These are phyloP conservation scores for Geotrypetes seraphini DNA, from an alignment of 2,797 vertebrate species.

Conservation along the genomic window DNA sequence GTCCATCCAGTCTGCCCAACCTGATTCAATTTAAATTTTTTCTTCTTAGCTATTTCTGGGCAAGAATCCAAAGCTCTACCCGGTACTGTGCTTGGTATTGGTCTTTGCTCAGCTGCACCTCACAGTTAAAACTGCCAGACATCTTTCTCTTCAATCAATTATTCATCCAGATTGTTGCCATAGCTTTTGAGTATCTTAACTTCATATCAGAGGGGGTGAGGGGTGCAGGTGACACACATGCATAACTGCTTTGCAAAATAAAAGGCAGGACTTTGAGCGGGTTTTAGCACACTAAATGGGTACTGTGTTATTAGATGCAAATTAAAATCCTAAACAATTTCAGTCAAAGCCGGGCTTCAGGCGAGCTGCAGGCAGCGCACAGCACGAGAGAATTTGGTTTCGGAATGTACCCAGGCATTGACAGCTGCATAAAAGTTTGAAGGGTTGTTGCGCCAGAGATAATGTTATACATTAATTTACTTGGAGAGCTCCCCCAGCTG, in stretches of 20 bases:
- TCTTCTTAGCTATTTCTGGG: no score
- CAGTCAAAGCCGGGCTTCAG: slow-evolving; percentile 86
- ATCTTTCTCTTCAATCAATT: slow-evolving; percentile 51
- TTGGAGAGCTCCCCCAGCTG: slow-evolving; percentile 56
- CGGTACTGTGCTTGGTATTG: slow-evolving; percentile 49
- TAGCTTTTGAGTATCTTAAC: slow-evolving; percentile 53
- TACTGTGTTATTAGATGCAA: slow-evolving; percentile 83
- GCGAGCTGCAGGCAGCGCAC: slow-evolving; percentile 84
- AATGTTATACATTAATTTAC: slow-evolving; percentile 52
- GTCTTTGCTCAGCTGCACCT: slow-evolving; percentile 43
- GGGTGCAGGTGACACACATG: slow-evolving; percentile 40
- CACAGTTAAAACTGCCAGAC: slow-evolving; percentile 53
- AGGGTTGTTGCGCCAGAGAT: slow-evolving; percentile 66
- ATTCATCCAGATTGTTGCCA: slow-evolving; percentile 47
- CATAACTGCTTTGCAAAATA: slow-evolving; percentile 52
- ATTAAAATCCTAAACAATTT: slow-evolving; percentile 86
- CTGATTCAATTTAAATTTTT: no score
- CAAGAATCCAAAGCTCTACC: no score
- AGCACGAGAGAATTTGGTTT: slow-evolving; percentile 77
- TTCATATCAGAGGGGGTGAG: slow-evolving; percentile 42
- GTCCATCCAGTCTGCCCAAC: no score
- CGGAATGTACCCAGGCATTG: slow-evolving; percentile 79
- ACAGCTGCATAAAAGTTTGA: slow-evolving; percentile 77
- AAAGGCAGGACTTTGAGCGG: slow-evolving; percentile 58
- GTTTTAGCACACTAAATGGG: slow-evolving; percentile 73